Conservation (phyloP, 2,797 vertebrate genomes). For the Coregonus suidteri region DNA sequence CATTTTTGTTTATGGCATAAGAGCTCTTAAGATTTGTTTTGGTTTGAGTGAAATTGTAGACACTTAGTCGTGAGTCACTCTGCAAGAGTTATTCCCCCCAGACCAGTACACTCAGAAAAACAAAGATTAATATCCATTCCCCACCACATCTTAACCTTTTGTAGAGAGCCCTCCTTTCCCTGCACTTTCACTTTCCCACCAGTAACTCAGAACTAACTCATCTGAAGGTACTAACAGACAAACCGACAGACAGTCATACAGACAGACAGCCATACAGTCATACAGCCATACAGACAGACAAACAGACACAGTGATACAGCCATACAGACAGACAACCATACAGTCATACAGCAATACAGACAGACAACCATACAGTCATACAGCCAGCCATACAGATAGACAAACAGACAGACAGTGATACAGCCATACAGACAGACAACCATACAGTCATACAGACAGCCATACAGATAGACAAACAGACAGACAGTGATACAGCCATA, state of each 20-base stretch:
- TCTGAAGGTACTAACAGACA: neutral
- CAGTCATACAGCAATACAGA: neutral
- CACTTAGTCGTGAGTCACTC: neutral
- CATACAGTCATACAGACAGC: constrained; percentile 31
- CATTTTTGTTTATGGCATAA: constrained; percentile 39
- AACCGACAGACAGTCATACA: neutral
- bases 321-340: neutral
- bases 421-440: constrained; percentile 30
- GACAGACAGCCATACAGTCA: neutral
- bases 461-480: constrained; percentile 20
- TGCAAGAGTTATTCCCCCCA: neutral
- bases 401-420: constrained; percentile 30
- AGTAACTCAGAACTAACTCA: neutral
- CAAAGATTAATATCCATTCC: neutral
- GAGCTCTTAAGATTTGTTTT: constrained; percentile 15
- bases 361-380: constrained; percentile 30
- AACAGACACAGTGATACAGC: neutral
- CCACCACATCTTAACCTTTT: constrained; percentile 9
- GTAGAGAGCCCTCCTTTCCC: constrained; percentile 6
- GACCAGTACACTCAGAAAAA: neutral
- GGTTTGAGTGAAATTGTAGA: neutral
- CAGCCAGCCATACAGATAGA: constrained; percentile 44
- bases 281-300: neutral
- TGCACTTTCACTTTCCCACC: constrained; percentile 17
- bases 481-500: too few relatives aligned